phyloP scores from a whole-genome alignment of 1,140 invertebrate species.

The Elymnias hypermnestra region DNA sequence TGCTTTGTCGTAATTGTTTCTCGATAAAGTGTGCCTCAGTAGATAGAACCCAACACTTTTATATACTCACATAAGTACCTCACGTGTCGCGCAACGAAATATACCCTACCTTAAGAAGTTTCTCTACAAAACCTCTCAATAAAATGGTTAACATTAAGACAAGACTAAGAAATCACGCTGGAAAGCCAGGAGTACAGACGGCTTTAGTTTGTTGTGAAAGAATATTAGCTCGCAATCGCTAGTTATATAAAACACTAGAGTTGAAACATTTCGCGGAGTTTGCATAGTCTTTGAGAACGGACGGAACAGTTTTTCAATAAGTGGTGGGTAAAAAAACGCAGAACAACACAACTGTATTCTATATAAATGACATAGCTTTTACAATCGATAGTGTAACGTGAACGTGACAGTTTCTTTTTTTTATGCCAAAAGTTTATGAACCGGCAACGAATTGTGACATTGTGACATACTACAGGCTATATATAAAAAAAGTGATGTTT shows the following conservation, averaged over 20 bases:
- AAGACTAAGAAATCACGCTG: slow-evolving; percentile 4
- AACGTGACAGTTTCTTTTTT: slow-evolving; percentile 1
- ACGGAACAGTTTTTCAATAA: slow-evolving; percentile 17
- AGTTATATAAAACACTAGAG: slow-evolving; percentile 61
- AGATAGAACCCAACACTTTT: too few relatives aligned
- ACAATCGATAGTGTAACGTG: neutral
- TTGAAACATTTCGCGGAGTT: slow-evolving; percentile 16
- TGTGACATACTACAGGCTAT: neutral
- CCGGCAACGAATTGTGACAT: neutral
- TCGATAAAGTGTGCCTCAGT: too few relatives aligned
- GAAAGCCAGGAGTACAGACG: slow-evolving; percentile 3
- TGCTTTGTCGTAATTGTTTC: too few relatives aligned
- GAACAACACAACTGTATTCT: slow-evolving; percentile 4
- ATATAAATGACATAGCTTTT: neutral
- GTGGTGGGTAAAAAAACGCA: slow-evolving; percentile 4
- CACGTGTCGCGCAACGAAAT: too few relatives aligned
- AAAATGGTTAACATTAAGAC: slow-evolving; percentile 5
- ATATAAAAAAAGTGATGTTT: neutral
- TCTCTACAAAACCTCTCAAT: neutral
- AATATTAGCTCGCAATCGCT: slow-evolving; percentile 35
- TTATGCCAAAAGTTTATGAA: neutral
- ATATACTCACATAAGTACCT: too few relatives aligned
- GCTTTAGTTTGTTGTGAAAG: slow-evolving; percentile 40
- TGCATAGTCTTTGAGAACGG: slow-evolving; percentile 3
- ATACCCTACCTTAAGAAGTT: too few relatives aligned